A percentile compares a stretch with the other conserved stretches of the same genome.
phyloP scores from a whole-genome alignment of 53 echinoderm and acorn worm species.

The Holothuria scabra region DNA sequence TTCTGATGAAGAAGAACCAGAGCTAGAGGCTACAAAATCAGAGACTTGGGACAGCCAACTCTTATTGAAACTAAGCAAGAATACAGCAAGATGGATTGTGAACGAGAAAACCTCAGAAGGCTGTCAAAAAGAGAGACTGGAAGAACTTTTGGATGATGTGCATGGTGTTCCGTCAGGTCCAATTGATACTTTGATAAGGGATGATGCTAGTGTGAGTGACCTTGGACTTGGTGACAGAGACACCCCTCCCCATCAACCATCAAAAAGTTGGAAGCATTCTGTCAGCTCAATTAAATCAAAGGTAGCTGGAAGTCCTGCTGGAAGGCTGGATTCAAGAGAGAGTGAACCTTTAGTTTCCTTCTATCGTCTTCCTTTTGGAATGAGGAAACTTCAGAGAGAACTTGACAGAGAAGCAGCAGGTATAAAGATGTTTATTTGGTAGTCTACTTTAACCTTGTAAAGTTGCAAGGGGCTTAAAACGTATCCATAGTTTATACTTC shows the following conservation, averaged over 20 bases:
- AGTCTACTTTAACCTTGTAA: no score
- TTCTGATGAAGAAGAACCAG: conserved; percentile 37
- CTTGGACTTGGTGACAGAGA: conserved; percentile 59
- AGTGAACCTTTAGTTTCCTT: conserved; percentile 81
- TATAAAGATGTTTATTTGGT: conserved; percentile 10
- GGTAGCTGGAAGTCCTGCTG: background rate
- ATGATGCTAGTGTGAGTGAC: conserved; percentile 89
- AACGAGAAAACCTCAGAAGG: conserved; percentile 83
- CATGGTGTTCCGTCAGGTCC: conserved; percentile 71
- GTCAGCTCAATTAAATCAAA: background rate
- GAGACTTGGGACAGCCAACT: conserved; percentile 91
- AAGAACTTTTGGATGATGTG: conserved; percentile 73
- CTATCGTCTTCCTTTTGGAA: conserved; percentile 84
- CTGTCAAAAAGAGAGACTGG: conserved; percentile 80
- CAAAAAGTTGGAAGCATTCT: background rate
- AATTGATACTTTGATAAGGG: conserved; percentile 85
- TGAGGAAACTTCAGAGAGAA: conserved; percentile 72
- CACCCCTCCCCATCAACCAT: background rate
- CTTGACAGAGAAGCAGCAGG: conserved; percentile 79
- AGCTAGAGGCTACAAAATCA: conserved; percentile 48
- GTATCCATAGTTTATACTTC: no score
- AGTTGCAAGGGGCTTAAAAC: no score
- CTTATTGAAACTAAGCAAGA: conserved; percentile 89
- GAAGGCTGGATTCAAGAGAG: conserved; percentile 14
- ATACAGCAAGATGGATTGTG: conserved; percentile 96